Base-by-base conservation (phyloP, 1,140 invertebrate genomes). In the Chionoecetes opilio region DNA sequence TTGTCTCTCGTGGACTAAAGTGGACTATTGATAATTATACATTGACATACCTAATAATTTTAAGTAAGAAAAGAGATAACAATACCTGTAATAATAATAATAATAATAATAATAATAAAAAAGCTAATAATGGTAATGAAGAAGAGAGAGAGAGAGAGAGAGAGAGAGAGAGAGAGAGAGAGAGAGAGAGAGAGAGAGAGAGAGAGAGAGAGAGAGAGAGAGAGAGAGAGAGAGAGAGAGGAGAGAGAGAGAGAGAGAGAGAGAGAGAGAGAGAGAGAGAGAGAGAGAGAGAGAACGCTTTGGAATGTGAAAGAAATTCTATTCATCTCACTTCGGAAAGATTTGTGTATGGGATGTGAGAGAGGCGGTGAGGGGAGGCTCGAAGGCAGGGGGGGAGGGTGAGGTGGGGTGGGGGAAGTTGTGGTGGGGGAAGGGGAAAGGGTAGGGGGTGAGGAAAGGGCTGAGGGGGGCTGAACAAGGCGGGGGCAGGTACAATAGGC, bases 121-220 rank as follows among this genome's bases (percentile, higher is more conserved):
- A n/a, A n/a, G n/a, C n/a, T n/a, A n/a, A n/a, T n/a, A n/a, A n/a
- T n/a, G n/a, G n/a, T n/a, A n/a, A n/a, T n/a, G n/a, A n/a, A n/a
- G n/a, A n/a, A 46, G 41, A 46, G 41, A 46, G 41, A 46, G 41
- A 46, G 41, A 46, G 41, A 46, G 41, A 46, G 41, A 46, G 41
- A 46, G 41, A 46, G 53, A 63, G 53, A 63, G 53, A 63, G 53
- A 63, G 53, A 75, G 63, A 75, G 63, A 75, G 63, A 75, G 63
- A 75, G 63, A 75, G 63, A 75, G 63, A 75, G 63, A 75, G 63
- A 75, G 63, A 75, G 63, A 75, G 63, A 75, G 63, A 75, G 63
- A 75, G 63, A 75, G 63, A 75, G 63, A 75, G 63, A 75, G 63
- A 75, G 63, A 75, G 63, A 75, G 63, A 75, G 63, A 75, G 63